Evolutionary conservation across 2,888 invertebrate genomes (phyloP).

Genomic region (Boloria euphrosyne): DNA sequence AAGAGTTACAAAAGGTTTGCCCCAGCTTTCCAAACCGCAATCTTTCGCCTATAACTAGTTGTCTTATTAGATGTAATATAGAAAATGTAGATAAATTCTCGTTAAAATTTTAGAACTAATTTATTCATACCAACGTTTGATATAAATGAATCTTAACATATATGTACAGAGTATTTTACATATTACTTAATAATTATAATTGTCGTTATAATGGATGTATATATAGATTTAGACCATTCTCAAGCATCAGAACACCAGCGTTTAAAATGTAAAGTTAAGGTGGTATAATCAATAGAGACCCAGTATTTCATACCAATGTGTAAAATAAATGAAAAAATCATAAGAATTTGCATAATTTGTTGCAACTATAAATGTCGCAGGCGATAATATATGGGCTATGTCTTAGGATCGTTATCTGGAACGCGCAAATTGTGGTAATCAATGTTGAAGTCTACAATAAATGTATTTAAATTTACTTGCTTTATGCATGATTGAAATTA

Average conservation of each 20-base stretch:
- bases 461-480: slow-evolving; percentile 27
- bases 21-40: slow-evolving; percentile 10
- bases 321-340: slow-evolving; percentile 20
- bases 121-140: slow-evolving; percentile 45
- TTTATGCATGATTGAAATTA: slow-evolving; percentile 22
- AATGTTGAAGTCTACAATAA: slow-evolving; percentile 31
- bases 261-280: slow-evolving; percentile 32
- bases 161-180: slow-evolving; percentile 59
- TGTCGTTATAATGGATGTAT: slow-evolving; percentile 52
- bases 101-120: slow-evolving; percentile 49
- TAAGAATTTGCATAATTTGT: slow-evolving; percentile 20
- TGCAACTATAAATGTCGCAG: slow-evolving; percentile 33
- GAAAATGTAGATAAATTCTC: slow-evolving; percentile 50
- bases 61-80: slow-evolving; percentile 39
- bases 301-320: slow-evolving; percentile 42
- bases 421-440: slow-evolving; percentile 20
- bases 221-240: slow-evolving; percentile 50
- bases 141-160: slow-evolving; percentile 37
- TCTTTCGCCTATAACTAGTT: slow-evolving; percentile 19
- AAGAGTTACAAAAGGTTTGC: neutral
- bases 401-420: slow-evolving; percentile 14
- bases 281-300: slow-evolving; percentile 41
- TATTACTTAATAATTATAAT: slow-evolving; percentile 42
- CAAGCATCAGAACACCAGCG: slow-evolving; percentile 51
- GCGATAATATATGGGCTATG: slow-evolving; percentile 35